Conservation (phyloP, 2,113 vertebrate genomes). For the Xenopus laevis region DNA sequence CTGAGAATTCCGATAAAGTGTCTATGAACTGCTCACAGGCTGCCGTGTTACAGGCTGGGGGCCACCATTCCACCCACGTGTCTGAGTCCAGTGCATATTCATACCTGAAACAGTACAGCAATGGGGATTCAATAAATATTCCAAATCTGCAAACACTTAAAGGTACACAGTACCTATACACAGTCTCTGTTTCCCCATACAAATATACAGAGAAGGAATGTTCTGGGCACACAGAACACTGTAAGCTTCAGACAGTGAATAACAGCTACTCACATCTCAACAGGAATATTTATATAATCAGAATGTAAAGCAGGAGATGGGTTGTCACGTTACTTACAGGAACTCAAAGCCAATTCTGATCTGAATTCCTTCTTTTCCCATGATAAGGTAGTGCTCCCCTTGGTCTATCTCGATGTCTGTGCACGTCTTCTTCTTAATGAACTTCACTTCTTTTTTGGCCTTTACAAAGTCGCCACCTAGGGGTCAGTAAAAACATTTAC, state of each 20-base stretch:
- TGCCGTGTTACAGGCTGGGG: conserved; percentile 50
- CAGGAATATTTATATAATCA: not conserved
- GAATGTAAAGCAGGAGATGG: not conserved
- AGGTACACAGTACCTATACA: not conserved
- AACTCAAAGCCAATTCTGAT: conserved; percentile 59
- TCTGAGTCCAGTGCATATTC: conserved; percentile 83
- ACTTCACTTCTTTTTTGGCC: conserved; percentile 62
- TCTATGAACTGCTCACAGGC: conserved; percentile 56
- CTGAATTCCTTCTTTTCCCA: conserved; percentile 76
- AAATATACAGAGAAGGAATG: not conserved
- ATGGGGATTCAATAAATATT: not conserved
- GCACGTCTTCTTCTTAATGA: conserved; percentile 81
- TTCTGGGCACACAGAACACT: not conserved
- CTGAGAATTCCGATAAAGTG: not conserved
- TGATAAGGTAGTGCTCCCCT: conserved; percentile 76
- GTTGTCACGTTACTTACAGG: conserved; percentile 55
- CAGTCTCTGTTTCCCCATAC: not conserved
- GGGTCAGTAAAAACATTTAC: not conserved
- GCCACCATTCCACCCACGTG: conserved; percentile 81
- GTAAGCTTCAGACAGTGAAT: not conserved
- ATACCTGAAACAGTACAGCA: conserved; percentile 63
- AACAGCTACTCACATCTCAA: not conserved
- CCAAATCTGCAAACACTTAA: not conserved
- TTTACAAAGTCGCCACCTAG: conserved; percentile 63
- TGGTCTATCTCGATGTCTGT: conserved; percentile 59